Evolutionary conservation across 1,140 invertebrate species (phyloP), one percentile per base, ranked within the genome.

Genomic region (Drosophila sturtevanti): DNA sequence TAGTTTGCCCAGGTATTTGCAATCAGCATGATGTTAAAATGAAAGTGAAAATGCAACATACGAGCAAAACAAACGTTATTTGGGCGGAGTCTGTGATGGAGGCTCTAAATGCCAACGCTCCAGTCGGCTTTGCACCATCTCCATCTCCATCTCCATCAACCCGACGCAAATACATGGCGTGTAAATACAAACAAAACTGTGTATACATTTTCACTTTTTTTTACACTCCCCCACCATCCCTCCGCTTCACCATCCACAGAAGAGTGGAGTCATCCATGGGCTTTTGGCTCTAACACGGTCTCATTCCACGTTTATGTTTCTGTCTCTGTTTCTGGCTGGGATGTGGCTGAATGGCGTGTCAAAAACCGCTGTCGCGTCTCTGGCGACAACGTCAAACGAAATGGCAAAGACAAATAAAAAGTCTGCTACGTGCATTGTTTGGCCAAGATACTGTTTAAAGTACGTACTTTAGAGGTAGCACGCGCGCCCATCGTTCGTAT

Each of bases 21-120:
- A 18, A 48, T 48, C 59, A 31, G n/a, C n/a, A n/a, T n/a, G n/a
- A n/a, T 31, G 54, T 71, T 61, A 74, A 87, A 87, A 65, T 55
- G 84, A 87, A 87, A 89, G 84, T 87, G 84, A 87, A 87, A 87
- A 87, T 84, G 81, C 72, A 77, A 77, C 77, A 89, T 51, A n/a
- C n/a, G n/a, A n/a, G n/a, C n/a, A 76, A 87, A 86, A 68, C 81
- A 82, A 69, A 70, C 82, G 75, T 87, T 79, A 82, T 81, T 65
- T 67, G 67, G 63, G 27, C 68, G 52, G 34, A 59, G 24, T 24
- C 24, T 52, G 48, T 38, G 58, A 41, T 38, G 58, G 51, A 51
- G 55, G 59, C 55, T 14, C 21, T 66, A 62, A 52, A 52, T 67
- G 66, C 69, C 44, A 18, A 34, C 18, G 22, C 31, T 54, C n/a